Evolutionary conservation across 1,140 invertebrate species (phyloP), one percentile per base, ranked within the genome.

Genomic region (Orchesella cincta): DNA sequence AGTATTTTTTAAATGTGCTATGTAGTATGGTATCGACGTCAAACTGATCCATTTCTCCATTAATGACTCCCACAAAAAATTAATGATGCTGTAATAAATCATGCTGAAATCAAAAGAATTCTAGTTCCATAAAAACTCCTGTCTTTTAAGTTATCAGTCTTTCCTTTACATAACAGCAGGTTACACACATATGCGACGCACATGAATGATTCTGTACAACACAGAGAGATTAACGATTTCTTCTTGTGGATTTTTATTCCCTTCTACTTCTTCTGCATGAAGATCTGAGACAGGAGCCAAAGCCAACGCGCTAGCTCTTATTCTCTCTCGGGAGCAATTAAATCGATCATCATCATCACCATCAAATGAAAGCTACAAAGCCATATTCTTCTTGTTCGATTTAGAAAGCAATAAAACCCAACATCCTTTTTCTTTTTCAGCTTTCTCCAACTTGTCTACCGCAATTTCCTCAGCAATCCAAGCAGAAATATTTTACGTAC

Each of bases 291-390:
- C n/a, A n/a, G n/a, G n/a, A n/a, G n/a, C n/a, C n/a, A n/a, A n/a
- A n/a, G n/a, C n/a, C n/a, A n/a, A n/a, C n/a, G n/a, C n/a, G n/a
- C n/a, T n/a, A n/a, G n/a, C n/a, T n/a, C n/a, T n/a, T n/a, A n/a
- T n/a, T n/a, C n/a, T n/a, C 62, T 31, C 62, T 67, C n/a, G 62
- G 62, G 62, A 67, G 62, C 62, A 67, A 67, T 67, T 67, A 67
- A 67, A 67, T 67, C 62, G 62, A 67, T 67, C 62, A 67, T 31
- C 62, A 67, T 33, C 2, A 29, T 67, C 26, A 67, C n/a, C 31
- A 33, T 67, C 8, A 29, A 33, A 67, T 67, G 62, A 31, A 67
- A 23, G 29, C 20, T 8, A 46, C 8, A 67, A 67, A 67, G 31
- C 31, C 62, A 31, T 67, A 31, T 18, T 67, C 5, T 46, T 20